Conservation (phyloP, 2,113 vertebrate species). For the Dromas ardeola region DNA sequence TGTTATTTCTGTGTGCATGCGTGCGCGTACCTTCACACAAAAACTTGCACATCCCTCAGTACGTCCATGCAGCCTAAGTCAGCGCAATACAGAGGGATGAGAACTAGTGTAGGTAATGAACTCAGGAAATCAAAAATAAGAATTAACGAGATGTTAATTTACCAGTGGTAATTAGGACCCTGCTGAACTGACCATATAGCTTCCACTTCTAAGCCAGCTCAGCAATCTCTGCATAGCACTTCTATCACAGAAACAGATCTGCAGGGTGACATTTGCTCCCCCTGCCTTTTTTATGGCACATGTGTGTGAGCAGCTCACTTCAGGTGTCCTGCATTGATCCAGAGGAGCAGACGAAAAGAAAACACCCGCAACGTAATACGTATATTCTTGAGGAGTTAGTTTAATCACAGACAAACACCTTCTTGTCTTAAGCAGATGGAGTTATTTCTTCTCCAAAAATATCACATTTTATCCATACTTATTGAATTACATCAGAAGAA, state of each 20-base stretch:
- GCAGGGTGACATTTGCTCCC: not conserved
- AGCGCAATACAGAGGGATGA: not conserved
- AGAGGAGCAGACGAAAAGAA: not conserved
- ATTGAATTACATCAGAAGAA: not conserved
- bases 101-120: not conserved
- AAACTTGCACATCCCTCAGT: fast-evolving
- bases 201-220: not conserved
- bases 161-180: not conserved
- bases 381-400: not conserved
- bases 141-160: not conserved
- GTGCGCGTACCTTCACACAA: fast-evolving
- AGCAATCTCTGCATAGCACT: not conserved
- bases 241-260: not conserved
- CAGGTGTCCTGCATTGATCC: not conserved
- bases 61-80: not conserved
- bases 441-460: not conserved
- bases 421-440: not conserved
- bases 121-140: not conserved
- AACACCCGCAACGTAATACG: not conserved
- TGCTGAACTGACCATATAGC: not conserved
- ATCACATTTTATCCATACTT: not conserved
- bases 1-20: not conserved
- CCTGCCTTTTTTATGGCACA: not conserved
- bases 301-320: not conserved
- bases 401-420: not conserved